A percentile compares a stretch with the other conserved stretches of the same genome.
phyloP scores from a whole-genome alignment of 1,140 invertebrate species.

The Choristoneura fumiferana region DNA sequence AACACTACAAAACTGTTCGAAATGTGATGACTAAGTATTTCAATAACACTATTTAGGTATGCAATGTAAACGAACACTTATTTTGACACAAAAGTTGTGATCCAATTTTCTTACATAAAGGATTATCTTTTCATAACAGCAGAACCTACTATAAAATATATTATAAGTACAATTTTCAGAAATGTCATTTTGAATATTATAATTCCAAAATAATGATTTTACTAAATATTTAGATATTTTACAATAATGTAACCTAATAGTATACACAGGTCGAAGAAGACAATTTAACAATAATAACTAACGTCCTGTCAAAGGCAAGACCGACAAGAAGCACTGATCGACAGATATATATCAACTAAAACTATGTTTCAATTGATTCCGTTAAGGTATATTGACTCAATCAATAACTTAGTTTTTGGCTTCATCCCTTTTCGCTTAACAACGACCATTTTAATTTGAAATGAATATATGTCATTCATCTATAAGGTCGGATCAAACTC shows the following conservation, averaged over 20 bases:
- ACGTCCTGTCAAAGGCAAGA: conserved; percentile 42
- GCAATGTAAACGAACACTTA: conserved; percentile 24
- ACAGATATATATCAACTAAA: no score
- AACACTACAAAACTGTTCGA: conserved; percentile 12
- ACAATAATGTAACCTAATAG: conserved; percentile 5
- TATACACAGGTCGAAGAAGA: neutral
- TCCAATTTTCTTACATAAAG: conserved; percentile 18
- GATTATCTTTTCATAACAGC: neutral
- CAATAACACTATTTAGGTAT: neutral
- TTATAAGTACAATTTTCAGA: conserved; percentile 12
- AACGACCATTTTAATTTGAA: no score
- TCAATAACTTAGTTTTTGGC: no score
- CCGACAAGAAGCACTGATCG: conserved; percentile 38
- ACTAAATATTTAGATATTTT: conserved; percentile 3
- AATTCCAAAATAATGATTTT: neutral
- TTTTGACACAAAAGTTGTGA: conserved; percentile 26
- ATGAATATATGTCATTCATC: no score
- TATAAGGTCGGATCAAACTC: no score
- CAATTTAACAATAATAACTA: neutral
- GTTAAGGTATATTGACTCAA: no score
- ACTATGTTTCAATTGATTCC: no score
- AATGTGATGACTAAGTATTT: conserved; percentile 1
- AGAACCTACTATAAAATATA: neutral
- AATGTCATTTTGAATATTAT: neutral
- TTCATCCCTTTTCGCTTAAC: no score